Evolutionary conservation across 2,797 vertebrate species (phyloP), one percentile per base, ranked within the genome.

Genomic region (Cetoscarus ocellatus): DNA sequence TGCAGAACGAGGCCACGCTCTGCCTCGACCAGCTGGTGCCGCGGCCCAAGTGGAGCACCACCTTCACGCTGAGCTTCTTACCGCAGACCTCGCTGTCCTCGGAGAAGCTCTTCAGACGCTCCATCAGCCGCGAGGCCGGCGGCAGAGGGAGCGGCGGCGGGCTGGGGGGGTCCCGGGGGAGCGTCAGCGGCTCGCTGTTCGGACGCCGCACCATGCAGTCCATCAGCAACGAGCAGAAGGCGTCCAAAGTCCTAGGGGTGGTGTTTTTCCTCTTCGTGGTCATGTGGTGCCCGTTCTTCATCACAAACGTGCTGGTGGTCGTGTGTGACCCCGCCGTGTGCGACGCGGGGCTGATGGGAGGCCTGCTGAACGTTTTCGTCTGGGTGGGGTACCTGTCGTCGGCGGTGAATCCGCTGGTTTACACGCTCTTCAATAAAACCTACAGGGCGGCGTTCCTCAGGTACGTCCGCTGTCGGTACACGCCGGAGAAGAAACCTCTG

Each of bases 261-360:
- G 98, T 99, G 61, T 99, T 99, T 84, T 96, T 98, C 45, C 95
- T 99, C 59, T 99, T 99, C 10, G 97, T 99, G 68, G 94, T 98
- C 71, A 99, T 99, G 98, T 99, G 98, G 98, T 98, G 97, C 83
- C 98, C 98, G 0, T 99, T 99, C 76, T 99, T 99, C 86, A 93
- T 99, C 91, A 99, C 98, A 44, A 99, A 99, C 43, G 97, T 99
- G 63, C 94, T 98, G 93, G 93, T 93, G 0, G 97, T 97, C 77
- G 94, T 95, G 43, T 99, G 98, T 54, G 94, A 95, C 47, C 87
- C 95, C 1, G 90, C 91, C 0, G 67, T 73, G 1, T 99, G 98
- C 35, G 92, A 95, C 0, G 85, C 95, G 1, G 71, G 74, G 0
- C 77, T 98, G 60, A 93, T 98, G 59, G 94, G 86, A 11, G 93